Conservation (phyloP, 2,797 vertebrate species). For the Danio aesculapii region DNA sequence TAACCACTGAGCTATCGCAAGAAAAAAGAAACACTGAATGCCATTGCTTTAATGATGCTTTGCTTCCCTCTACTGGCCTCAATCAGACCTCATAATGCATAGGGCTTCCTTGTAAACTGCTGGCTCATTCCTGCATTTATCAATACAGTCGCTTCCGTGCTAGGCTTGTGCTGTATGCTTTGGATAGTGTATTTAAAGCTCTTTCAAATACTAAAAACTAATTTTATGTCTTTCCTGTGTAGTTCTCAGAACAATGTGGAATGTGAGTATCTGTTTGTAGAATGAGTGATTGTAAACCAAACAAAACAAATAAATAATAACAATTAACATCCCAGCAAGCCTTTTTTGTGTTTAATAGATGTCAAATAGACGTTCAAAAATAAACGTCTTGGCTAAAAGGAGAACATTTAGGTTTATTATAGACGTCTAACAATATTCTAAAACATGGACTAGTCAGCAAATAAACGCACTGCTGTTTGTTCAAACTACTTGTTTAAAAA, state of each 20-base stretch:
- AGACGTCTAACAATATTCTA: too few species aligned
- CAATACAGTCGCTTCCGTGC: conserved; percentile 77
- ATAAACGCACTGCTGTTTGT: too few species aligned
- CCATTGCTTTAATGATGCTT: conserved; percentile 72
- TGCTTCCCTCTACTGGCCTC: conserved; percentile 66
- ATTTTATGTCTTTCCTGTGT: conserved; percentile 77
- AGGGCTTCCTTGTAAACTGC: conserved; percentile 70
- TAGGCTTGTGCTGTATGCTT: conserved; percentile 78
- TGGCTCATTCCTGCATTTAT: conserved; percentile 77
- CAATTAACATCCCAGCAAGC: not conserved
- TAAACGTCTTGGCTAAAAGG: too few species aligned
- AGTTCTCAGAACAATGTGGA: conserved; percentile 85
- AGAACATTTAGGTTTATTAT: too few species aligned
- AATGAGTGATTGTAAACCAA: conserved; percentile 27
- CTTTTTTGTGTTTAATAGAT: too few species aligned
- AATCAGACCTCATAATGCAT: conserved; percentile 37
- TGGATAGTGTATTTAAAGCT: conserved; percentile 38
- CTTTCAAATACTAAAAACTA: conserved; percentile 56
- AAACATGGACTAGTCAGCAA: too few species aligned
- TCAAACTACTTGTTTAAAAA: too few species aligned
- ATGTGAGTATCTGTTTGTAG: conserved; percentile 81
- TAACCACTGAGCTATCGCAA: conserved; percentile 38
- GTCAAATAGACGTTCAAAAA: too few species aligned
- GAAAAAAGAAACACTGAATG: conserved; percentile 1
- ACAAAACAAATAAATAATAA: not conserved